A percentile compares a stretch with the other conserved stretches of the same genome.
phyloP scores from a whole-genome alignment of 1,140 invertebrate species.

The Nixonia krombeini region DNA sequence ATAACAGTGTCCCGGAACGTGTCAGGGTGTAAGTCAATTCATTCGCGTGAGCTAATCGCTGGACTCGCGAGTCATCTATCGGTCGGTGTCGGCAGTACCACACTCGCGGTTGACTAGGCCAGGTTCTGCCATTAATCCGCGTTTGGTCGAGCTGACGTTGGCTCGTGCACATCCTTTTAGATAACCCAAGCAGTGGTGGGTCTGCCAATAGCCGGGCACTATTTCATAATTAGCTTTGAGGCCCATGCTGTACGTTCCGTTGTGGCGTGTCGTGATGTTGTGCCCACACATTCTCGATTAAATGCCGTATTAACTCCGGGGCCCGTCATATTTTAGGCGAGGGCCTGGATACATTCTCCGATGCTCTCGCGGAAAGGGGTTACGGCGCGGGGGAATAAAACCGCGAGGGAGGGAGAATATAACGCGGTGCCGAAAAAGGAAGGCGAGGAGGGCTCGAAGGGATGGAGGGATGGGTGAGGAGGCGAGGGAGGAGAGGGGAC shows the following conservation, averaged over 20 bases:
- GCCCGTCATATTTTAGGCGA: constrained; percentile 57
- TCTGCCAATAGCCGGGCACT: constrained; percentile 58
- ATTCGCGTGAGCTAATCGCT: too few relatives aligned
- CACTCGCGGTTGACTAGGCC: too few relatives aligned
- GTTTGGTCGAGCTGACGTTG: too few relatives aligned
- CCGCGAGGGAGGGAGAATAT: constrained; percentile 7
- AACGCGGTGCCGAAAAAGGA: constrained; percentile 1
- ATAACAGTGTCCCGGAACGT: too few relatives aligned
- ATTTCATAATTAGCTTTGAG: constrained; percentile 66
- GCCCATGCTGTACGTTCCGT: constrained; percentile 35
- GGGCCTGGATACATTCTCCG: constrained; percentile 25
- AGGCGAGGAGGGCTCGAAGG: constrained; percentile 1
- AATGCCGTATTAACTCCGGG: constrained; percentile 59
- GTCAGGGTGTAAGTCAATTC: too few relatives aligned
- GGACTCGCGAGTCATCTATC: too few relatives aligned
- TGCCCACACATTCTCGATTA: constrained; percentile 64
- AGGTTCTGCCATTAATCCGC: too few relatives aligned
- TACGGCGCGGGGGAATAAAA: constrained; percentile 50
- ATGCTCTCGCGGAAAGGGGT: constrained; percentile 48
- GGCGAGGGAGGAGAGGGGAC: background rate
- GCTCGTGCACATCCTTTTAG: too few relatives aligned
- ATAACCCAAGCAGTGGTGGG: constrained; percentile 31
- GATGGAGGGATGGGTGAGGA: background rate
- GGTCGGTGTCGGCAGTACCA: too few relatives aligned
- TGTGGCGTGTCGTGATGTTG: constrained; percentile 56